Conservation (phyloP, 2,888 invertebrate genomes). For the Callyntrura guangdongensis region DNA sequence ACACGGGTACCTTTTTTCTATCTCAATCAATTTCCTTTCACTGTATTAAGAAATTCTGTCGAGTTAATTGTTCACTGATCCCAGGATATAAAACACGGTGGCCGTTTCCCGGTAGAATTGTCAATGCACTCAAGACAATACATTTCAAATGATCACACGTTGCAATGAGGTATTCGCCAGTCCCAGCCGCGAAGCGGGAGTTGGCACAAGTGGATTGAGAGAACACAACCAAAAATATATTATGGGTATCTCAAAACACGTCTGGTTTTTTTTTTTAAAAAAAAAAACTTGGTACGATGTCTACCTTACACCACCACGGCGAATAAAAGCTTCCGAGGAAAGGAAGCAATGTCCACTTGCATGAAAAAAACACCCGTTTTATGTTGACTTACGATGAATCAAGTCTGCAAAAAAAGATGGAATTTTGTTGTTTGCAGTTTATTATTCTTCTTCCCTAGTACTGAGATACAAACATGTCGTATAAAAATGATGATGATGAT, state of each 20-base stretch:
- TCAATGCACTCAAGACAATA: not conserved
- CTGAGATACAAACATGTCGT: not conserved
- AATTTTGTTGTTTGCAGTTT: constrained; percentile 1
- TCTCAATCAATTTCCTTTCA: not conserved
- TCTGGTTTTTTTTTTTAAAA: not conserved
- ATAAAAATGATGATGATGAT: constrained; percentile 16
- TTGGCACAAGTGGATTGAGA: not conserved
- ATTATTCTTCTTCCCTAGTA: not conserved
- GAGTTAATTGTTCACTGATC: constrained; percentile 1
- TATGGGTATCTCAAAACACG: not conserved
- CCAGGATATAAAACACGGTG: not conserved
- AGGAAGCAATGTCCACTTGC: not conserved
- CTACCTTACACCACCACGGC: not conserved
- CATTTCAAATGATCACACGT: not conserved
- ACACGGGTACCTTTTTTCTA: not conserved
- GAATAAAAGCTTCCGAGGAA: not conserved
- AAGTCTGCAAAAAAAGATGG: not conserved
- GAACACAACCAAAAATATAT: not conserved
- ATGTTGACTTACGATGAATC: constrained; percentile 1
- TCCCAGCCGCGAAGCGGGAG: not conserved
- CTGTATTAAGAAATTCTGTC: not conserved
- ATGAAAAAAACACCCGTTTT: not conserved
- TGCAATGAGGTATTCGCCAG: not conserved
- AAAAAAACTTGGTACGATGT: not conserved
- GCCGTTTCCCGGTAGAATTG: not conserved